Conservation (phyloP, 2,113 vertebrate genomes). For the Apodemus speciosus region DNA sequence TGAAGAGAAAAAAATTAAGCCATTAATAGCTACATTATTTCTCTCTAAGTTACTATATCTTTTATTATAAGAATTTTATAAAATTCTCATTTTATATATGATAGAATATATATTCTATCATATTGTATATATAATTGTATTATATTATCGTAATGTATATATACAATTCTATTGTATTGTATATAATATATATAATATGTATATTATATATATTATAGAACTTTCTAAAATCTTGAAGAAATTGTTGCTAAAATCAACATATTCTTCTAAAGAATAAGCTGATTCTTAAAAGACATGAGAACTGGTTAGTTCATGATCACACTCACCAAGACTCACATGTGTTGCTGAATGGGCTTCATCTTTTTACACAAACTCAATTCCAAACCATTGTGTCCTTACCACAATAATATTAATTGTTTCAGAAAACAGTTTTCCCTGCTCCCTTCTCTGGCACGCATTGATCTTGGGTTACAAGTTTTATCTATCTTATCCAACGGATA, state of each 20-base stretch:
- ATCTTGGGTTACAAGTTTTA: not conserved
- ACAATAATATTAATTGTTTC: not conserved
- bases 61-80: not conserved
- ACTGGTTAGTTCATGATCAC: not conserved
- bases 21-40: not conserved
- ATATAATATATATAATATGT: too few species aligned
- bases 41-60: not conserved
- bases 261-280: slow-evolving; percentile 36
- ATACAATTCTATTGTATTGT: too few species aligned
- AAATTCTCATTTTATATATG: not conserved
- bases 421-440: not conserved
- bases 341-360: not conserved
- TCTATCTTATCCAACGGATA: not conserved
- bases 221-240: not conserved
- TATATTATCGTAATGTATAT: too few species aligned
- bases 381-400: not conserved
- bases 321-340: not conserved
- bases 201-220: too few species aligned
- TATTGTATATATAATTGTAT: too few species aligned
- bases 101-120: not conserved
- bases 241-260: not conserved
- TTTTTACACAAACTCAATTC: not conserved
- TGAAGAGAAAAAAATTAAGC: not conserved
- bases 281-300: not conserved
- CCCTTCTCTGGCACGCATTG: not conserved